These are phyloP conservation scores for Iguana delicatissima DNA, from an alignment of 2,797 vertebrate species.

Conservation along the genomic window DNA sequence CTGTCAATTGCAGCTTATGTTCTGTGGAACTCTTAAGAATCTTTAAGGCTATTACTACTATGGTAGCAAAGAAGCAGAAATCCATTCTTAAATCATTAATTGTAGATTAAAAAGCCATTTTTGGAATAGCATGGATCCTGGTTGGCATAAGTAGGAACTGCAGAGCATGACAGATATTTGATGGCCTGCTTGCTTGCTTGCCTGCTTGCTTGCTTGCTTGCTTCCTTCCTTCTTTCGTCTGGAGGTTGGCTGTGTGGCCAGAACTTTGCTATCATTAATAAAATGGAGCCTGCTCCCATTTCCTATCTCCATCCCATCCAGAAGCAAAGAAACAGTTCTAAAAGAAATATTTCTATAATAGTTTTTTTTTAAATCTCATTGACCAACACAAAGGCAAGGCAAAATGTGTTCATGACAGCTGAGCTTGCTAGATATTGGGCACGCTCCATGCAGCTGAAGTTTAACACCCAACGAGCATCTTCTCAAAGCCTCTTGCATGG, in stretches of 20 bases:
- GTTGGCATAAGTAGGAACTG: not conserved
- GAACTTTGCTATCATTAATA: not conserved
- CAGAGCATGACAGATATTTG: not conserved
- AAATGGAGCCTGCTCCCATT: too few species aligned
- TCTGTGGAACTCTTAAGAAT: slow-evolving; percentile 15
- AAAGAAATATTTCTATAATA: not conserved
- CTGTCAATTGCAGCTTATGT: slow-evolving; percentile 4
- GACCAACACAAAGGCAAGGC: too few species aligned
- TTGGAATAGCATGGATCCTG: slow-evolving; percentile 10
- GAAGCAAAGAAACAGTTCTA: not conserved
- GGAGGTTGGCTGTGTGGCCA: not conserved
- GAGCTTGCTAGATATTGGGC: too few species aligned
- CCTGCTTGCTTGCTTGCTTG: too few species aligned
- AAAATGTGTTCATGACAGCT: too few species aligned
- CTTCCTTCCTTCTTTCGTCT: not conserved
- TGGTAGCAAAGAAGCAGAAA: slow-evolving; percentile 7
- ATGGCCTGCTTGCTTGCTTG: too few species aligned
- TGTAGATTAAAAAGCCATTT: slow-evolving; percentile 36
- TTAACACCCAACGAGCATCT: not conserved
- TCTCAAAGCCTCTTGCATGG: not conserved
- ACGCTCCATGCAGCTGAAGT: not conserved
- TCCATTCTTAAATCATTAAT: slow-evolving; percentile 42
- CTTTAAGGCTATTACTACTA: slow-evolving; percentile 20
- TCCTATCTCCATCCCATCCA: not conserved
- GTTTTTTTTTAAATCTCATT: too few species aligned